Evolutionary conservation across 2,113 vertebrate species (phyloP), one percentile per base, ranked within the genome.

Genomic region (Osmerus mordax): DNA sequence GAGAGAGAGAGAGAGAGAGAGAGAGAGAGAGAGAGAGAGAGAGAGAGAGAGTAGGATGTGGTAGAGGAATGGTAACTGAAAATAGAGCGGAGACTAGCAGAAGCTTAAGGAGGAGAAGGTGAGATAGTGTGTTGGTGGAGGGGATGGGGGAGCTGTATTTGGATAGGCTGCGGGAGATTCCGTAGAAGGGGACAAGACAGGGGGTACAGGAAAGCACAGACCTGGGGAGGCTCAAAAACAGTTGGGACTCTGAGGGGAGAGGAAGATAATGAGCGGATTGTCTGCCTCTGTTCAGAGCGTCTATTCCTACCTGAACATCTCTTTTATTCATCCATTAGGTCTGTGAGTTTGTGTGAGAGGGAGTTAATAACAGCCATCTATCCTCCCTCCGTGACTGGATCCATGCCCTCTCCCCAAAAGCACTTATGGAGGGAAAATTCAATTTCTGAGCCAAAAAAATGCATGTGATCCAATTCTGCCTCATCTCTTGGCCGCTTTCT

Each of bases 371-470:
- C 61, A n/a, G 63, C 63, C 41, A 78, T 78, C 73, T 74, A 78
- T 81, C 71, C 56, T 47, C 71, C 54, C 71, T 64, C 15, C 59
- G 41, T 63, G 28, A 19, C 60, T 62, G 60, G 21, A 21, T 25
- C 23, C 19, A 14, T 62, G 23, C 67, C 69, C 75, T 36, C 75
- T 73, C 73, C 73, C 71, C 71, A 68, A 72, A 68, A 74, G 65
- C 71, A 72, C 68, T 65, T 74, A 65, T 55, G 68, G 32, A 76
- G 55, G 69, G 65, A 25, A 74, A 77, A 84, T 76, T 81, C 65
- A 59, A 81, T 74, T 78, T 78, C 14, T 51, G 65, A 67, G 61
- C 71, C 73, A 78, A 63, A 65, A 76, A 78, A 76, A 81, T 71
- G 62, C 73, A 71, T 74, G 56, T 73, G 66, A 73, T 73, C 60